Evolutionary conservation across 2,797 vertebrate species (phyloP), one percentile per base, ranked within the genome.

Genomic region (Manis javanica): DNA sequence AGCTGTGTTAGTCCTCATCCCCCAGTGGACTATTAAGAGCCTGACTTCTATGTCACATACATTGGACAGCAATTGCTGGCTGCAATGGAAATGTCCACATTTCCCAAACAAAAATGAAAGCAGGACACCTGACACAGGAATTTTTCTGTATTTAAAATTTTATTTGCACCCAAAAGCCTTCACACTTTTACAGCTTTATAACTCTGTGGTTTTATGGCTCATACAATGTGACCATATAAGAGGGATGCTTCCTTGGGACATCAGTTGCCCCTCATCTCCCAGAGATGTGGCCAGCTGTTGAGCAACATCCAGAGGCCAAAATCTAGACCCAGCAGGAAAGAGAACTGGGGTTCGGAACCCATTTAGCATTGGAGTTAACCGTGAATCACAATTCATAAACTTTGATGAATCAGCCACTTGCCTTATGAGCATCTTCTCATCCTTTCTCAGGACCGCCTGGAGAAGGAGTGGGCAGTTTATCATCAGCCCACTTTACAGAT

Each of bases 61-160:
- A 2, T 6, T 26, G 55, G 57, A 19, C 9, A 51, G 53, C 92
- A 24, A 24, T 51, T 19, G 37, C 46, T 49, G 92, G 57, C 64
- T 75, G 26, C 8, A 9, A 11, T 89, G 82, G 53, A 88, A 82
- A 96, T 14, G 13, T 53, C 16, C 46, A 23, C 19, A 63, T 86
- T 96, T 94, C 55, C 84, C 75, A 51, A 81, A 72, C 7, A 77
- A 92, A 85, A 92, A n/a, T 72, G 66, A 46, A 82, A 59, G 75
- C 29, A 2, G n/a, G 55, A 23, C 34, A 68, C 31, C 55, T 24
- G 24, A 85, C 13, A 51, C 37, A 34, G 55, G n/a, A 49, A 63
- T 95, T 71, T 82, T 92, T 42, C 77, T 87, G 29, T 63, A 71
- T 88, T 88, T 75, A 24, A 61, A 53, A 21, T 59, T 85, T 46